phyloP scores from a whole-genome alignment of 2,797 vertebrate genomes.

The Cossypha heuglini region DNA sequence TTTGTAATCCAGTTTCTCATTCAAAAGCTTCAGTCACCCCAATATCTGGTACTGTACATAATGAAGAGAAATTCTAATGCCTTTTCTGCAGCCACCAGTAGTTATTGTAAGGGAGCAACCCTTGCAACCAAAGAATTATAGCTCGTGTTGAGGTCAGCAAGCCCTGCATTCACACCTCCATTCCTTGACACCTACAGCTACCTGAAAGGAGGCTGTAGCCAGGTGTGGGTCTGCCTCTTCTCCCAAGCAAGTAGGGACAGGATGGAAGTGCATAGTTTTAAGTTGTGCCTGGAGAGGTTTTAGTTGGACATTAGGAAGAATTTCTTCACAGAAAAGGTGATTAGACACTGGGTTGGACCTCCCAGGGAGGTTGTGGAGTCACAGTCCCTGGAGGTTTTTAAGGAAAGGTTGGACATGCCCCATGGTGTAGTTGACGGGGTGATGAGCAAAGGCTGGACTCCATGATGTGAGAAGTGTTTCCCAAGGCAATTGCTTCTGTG shows the following conservation, averaged over 20 bases:
- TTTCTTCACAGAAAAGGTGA: neutral
- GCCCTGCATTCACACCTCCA: neutral
- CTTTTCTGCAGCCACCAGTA: neutral
- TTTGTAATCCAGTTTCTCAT: neutral
- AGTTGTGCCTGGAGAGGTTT: neutral
- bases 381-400: neutral
- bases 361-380: neutral
- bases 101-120: neutral
- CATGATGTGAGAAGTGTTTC: neutral
- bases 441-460: neutral
- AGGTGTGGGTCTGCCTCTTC: neutral
- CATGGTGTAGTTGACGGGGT: fast-evolving
- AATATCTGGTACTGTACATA: neutral
- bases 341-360: neutral
- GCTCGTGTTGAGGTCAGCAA: neutral
- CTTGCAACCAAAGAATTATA: neutral
- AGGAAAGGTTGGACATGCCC: neutral
- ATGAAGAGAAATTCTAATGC: neutral
- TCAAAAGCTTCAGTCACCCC: neutral
- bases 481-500: neutral
- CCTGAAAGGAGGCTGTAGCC: neutral
- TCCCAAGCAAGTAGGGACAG: neutral
- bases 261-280: neutral
- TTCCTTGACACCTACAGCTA: neutral
- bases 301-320: neutral